Percentiles rank a stretch among this genome's conserved stretches.
phyloP scores from a whole-genome alignment of 2,888 invertebrate species.

The Escarpia spicata region DNA sequence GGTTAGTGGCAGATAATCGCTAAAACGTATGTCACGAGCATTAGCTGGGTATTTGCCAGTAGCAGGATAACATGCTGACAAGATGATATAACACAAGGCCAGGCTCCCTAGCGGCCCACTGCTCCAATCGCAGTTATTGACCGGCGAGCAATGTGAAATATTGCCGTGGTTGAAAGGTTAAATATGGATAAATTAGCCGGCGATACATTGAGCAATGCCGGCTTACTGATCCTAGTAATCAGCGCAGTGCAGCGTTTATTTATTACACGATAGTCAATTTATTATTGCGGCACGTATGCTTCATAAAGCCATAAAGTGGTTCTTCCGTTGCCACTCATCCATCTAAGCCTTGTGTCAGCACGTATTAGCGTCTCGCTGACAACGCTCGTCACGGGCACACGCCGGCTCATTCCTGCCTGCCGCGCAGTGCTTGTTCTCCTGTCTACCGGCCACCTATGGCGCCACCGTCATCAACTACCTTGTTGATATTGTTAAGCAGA shows the following conservation, averaged over 20 bases:
- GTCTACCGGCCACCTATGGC: not conserved
- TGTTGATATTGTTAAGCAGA: not conserved
- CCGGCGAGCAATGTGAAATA: not conserved
- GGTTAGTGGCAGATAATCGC: too few species aligned
- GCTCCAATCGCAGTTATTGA: not conserved
- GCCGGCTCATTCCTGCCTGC: not conserved
- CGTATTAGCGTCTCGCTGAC: constrained; percentile 16
- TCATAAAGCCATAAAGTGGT: constrained; percentile 16
- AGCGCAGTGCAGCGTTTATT: constrained; percentile 3
- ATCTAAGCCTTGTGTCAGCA: not conserved
- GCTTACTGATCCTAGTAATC: constrained; percentile 4
- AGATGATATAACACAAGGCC: not conserved
- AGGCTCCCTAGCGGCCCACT: not conserved
- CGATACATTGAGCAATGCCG: not conserved
- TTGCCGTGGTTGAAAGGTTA: constrained; percentile 3
- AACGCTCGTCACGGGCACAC: not conserved
- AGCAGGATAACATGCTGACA: too few species aligned
- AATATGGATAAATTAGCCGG: constrained; percentile 2
- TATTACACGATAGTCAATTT: constrained; percentile 16
- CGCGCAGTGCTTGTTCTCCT: not conserved
- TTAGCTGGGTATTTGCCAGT: too few species aligned
- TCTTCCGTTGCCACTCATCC: not conserved
- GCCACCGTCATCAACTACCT: not conserved
- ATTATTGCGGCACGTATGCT: constrained; percentile 3
- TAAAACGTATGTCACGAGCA: too few species aligned